Percentiles rank a stretch among this genome's conserved stretches.
These are phyloP conservation scores for Mus spretus DNA, from an alignment of 2,797 vertebrate species.

Conservation along the genomic window DNA sequence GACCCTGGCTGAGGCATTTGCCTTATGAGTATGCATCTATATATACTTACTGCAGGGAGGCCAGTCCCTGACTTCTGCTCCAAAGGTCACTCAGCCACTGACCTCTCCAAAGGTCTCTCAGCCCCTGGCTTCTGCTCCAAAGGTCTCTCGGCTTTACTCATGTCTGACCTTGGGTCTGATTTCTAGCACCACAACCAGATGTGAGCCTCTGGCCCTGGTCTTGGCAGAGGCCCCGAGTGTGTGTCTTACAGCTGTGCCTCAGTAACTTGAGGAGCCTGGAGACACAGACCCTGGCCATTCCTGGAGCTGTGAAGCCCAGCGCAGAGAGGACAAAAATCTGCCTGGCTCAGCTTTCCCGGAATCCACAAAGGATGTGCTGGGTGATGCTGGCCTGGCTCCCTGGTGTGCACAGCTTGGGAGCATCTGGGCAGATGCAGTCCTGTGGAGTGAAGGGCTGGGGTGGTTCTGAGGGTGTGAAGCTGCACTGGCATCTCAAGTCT, in stretches of 20 bases:
- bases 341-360: slow-evolving; percentile 66
- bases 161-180: background rate
- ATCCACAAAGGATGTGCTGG: slow-evolving; percentile 38
- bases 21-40: background rate
- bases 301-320: slow-evolving; percentile 48
- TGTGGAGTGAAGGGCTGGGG: slow-evolving; percentile 61
- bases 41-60: background rate
- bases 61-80: fast-evolving
- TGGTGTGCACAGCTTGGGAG: slow-evolving; percentile 55
- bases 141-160: background rate
- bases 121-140: background rate
- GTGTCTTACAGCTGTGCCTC: background rate
- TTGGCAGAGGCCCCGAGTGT: background rate
- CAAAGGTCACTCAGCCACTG: background rate
- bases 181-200: background rate
- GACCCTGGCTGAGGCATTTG: background rate
- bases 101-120: background rate
- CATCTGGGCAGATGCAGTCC: slow-evolving; percentile 77
- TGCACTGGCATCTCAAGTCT: background rate
- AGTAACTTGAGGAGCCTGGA: background rate
- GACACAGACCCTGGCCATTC: background rate
- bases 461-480: background rate
- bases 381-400: slow-evolving; percentile 77
- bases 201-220: background rate
- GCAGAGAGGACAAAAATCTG: slow-evolving; percentile 70